Evolutionary conservation across 2,113 vertebrate genomes (phyloP).

Genomic region (Recurvirostra avosetta): DNA sequence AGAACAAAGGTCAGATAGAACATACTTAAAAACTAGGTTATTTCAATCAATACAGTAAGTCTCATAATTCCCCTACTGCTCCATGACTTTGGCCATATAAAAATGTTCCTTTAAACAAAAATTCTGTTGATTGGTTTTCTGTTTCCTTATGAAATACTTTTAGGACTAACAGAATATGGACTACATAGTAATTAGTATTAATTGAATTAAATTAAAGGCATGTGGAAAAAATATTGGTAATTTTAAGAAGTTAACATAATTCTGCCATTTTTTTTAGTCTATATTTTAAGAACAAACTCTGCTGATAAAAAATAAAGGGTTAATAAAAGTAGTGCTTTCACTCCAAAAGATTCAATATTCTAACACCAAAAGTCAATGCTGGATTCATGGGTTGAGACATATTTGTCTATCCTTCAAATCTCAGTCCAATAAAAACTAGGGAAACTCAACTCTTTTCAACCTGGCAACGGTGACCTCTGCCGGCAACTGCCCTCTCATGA

Average conservation of each 20-base stretch:
- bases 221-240: neutral
- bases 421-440: neutral
- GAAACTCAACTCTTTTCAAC: neutral
- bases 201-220: neutral
- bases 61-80: neutral
- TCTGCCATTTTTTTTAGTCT: neutral
- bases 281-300: neutral
- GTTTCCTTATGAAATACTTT: neutral
- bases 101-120: neutral
- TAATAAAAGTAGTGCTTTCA: neutral
- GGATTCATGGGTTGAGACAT: neutral
- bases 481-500: neutral
- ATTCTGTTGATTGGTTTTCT: neutral
- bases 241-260: neutral
- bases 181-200: neutral
- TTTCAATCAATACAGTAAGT: neutral
- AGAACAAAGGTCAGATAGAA: neutral
- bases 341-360: neutral
- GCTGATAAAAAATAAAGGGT: neutral
- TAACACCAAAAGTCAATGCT: neutral
- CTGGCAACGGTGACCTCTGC: conserved; percentile 45
- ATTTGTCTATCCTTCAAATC: neutral
- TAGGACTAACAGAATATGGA: neutral
- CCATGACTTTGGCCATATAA: neutral
- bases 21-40: neutral